Conservation (phyloP, 1,140 invertebrate species). For the Zaprionus africanus region DNA sequence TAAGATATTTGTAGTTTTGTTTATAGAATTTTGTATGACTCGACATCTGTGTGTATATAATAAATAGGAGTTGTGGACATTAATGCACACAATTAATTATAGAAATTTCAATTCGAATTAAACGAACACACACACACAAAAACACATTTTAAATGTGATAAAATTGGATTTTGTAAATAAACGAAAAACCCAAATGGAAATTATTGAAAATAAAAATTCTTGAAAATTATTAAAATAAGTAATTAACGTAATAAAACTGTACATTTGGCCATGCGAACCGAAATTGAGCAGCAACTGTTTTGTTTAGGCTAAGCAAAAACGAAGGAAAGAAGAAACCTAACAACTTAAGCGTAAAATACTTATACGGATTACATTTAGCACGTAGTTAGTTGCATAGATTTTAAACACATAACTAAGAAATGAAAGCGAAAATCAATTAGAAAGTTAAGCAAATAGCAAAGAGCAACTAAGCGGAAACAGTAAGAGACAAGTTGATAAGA, state of each 20-base stretch:
- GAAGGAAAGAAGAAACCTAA: conserved; percentile 24
- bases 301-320: conserved; percentile 45
- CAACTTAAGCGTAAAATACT: conserved; percentile 16
- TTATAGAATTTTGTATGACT: conserved; percentile 37
- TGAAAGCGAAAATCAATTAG: conserved; percentile 29
- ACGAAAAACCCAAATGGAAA: conserved; percentile 17
- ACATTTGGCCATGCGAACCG: conserved; percentile 70
- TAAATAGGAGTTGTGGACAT: conserved; percentile 30
- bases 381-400: conserved; percentile 73
- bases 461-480: conserved; percentile 4
- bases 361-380: conserved; percentile 49
- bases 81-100: conserved; percentile 10
- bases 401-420: conserved; percentile 50
- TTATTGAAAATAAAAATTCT: conserved; percentile 15
- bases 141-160: conserved; percentile 78
- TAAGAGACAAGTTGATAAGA: conserved; percentile 14
- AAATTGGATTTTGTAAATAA: conserved; percentile 64
- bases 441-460: conserved; percentile 18
- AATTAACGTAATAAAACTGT: conserved; percentile 45
- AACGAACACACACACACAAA: conserved; percentile 8
- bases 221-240: conserved; percentile 16
- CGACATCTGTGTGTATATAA: conserved; percentile 62
- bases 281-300: conserved; percentile 75
- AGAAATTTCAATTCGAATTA: conserved; percentile 24
- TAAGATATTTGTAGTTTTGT: conserved; percentile 63